These are phyloP conservation scores for Pseudochromis fuscus DNA, from an alignment of 2,797 vertebrate genomes.

Conservation along the genomic window DNA sequence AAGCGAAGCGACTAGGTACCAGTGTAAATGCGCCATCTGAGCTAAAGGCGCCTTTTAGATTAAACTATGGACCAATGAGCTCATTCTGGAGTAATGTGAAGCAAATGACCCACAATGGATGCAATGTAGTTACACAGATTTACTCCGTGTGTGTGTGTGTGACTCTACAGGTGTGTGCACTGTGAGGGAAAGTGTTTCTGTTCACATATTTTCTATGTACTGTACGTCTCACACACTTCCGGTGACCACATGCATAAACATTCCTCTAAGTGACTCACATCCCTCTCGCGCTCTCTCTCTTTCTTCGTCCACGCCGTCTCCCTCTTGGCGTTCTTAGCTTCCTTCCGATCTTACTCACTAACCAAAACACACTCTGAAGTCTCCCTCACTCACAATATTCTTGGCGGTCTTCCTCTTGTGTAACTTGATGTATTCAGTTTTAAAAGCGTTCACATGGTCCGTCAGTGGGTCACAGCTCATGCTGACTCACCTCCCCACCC, in stretches of 20 bases:
- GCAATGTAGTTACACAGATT: background rate
- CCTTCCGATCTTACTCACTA: conserved; percentile 54
- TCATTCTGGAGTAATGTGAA: background rate
- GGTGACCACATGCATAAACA: conserved; percentile 53
- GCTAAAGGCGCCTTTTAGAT: no score
- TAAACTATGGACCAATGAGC: no score
- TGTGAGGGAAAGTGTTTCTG: conserved; percentile 29
- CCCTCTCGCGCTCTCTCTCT: conserved; percentile 23
- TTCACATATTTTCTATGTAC: conserved; percentile 20
- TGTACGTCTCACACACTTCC: conserved; percentile 43
- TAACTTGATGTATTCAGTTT: conserved; percentile 19
- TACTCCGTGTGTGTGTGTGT: background rate
- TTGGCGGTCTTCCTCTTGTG: conserved; percentile 9
- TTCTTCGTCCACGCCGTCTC: conserved; percentile 19
- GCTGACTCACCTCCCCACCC: conserved; percentile 70
- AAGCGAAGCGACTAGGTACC: no score
- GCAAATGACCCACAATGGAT: background rate
- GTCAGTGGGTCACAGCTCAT: conserved; percentile 43
- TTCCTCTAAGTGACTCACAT: conserved; percentile 67
- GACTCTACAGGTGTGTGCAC: conserved; percentile 33
- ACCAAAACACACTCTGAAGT: conserved; percentile 28
- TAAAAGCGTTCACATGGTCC: conserved; percentile 38
- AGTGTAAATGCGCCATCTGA: no score
- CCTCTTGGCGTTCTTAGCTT: conserved; percentile 22
- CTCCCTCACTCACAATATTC: conserved; percentile 18